Conservation (phyloP, 2,113 vertebrate genomes). For the Colistium nudipinnis region DNA sequence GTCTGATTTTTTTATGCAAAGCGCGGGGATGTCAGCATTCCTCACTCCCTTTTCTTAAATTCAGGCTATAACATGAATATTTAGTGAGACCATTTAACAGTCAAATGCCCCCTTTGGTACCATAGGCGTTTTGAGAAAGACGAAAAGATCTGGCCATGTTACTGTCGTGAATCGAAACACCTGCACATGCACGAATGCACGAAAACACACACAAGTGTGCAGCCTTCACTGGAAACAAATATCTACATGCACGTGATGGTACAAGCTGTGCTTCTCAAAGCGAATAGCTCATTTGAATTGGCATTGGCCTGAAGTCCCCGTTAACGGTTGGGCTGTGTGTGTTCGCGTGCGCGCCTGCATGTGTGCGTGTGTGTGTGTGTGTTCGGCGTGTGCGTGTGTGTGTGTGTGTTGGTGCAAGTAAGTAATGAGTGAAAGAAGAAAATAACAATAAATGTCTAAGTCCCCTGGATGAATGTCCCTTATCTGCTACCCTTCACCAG, state of each 20-base stretch:
- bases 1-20: background rate
- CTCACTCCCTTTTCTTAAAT: slow-evolving; percentile 15
- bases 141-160: background rate
- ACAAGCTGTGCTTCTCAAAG: slow-evolving; percentile 10
- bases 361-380: background rate
- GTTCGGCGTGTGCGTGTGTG: background rate
- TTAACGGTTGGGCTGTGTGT: background rate
- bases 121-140: background rate
- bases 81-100: slow-evolving; percentile 23
- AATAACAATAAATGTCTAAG: background rate
- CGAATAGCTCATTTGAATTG: slow-evolving; percentile 14
- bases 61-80: slow-evolving; percentile 5
- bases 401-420: background rate
- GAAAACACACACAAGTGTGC: background rate
- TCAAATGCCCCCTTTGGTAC: slow-evolving; percentile 27
- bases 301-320: background rate
- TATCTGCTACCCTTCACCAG: slow-evolving; percentile 19
- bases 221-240: slow-evolving; percentile 1
- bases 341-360: background rate
- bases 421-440: background rate
- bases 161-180: background rate
- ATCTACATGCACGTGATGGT: slow-evolving; percentile 21
- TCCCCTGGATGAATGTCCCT: slow-evolving; percentile 18
- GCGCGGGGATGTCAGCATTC: slow-evolving; percentile 12
- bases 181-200: background rate